Conservation (phyloP, 2,113 vertebrate species). For the Platanista minor region DNA sequence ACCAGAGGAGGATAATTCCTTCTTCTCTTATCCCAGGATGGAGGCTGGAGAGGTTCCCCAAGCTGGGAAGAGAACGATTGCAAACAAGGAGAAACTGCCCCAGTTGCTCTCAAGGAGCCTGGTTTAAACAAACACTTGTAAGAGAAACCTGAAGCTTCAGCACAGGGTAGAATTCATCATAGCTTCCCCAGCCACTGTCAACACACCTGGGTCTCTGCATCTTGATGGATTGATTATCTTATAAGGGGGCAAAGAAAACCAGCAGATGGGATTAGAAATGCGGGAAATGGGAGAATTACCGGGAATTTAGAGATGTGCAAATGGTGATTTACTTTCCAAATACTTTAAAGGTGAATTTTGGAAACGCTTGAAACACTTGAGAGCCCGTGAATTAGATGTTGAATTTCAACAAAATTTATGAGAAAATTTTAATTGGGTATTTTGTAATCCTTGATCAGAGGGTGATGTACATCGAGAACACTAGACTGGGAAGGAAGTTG, state of each 20-base stretch:
- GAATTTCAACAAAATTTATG: neutral
- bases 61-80: neutral
- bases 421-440: neutral
- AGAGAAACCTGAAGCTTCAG: neutral
- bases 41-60: neutral
- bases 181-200: neutral
- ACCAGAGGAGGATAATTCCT: neutral
- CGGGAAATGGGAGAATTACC: neutral
- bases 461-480: neutral
- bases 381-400: neutral
- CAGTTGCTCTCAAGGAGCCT: neutral
- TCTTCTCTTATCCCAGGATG: neutral
- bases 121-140: neutral
- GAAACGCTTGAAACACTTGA: neutral
- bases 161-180: fast-evolving
- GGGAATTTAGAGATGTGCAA: neutral
- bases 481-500: neutral
- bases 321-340: neutral
- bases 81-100: neutral
- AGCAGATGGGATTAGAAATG: neutral
- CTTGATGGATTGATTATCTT: neutral
- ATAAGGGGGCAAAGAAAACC: neutral
- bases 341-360: neutral
- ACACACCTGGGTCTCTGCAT: neutral
- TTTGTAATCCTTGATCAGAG: neutral